Base-by-base conservation (phyloP, 2,888 invertebrate species). In the Drosophila cracens region DNA sequence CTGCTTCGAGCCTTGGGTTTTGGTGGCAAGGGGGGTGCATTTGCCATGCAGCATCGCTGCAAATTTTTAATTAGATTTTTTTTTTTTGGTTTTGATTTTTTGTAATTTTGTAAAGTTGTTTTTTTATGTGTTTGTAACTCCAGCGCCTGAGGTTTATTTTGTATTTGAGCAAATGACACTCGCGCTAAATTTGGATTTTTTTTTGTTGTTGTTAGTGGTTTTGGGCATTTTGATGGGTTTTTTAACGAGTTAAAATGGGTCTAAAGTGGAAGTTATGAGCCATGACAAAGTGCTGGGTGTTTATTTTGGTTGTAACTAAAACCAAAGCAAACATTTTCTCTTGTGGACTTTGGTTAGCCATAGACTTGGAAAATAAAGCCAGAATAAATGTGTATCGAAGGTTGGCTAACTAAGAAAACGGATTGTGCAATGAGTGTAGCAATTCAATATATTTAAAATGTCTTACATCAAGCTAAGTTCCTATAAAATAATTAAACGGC, bases 51-150 rank as follows among this genome's bases (percentile, higher is more conserved):
- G 64, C 67, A 61, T 76, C 33, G 84, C 78, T 61, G 72, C 72
- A 82, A 83, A 90, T 86, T 87, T 90, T 90, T 87, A 87, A 87
- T 87, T 87, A 90, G 86, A 90, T 87, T 88, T 86, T 82, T 76
- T 78, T 34, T 56, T 51, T 58, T 58, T 33, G 33, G 33, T 33
- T 52, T 49, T 27, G 21, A 8, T 21, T 73, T 70, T 66, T 68
- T 77, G 51, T 77, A 61, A 75, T 81, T 83, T 89, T 40, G 40
- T 51, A 25, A 60, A 59, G 46, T 72, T 75, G 56, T 66, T 65
- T 71, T 62, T 56, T 46, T 58, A 66, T 67, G 25, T 31, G 21
- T 33, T 57, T 63, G n/a, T 56, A 29, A 56, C n/a, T 5, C 27
- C 43, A 59, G 8, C 70, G 76, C 87, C 85, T 52, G 80, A 76